phyloP scores from a whole-genome alignment of 2,797 vertebrate genomes.

The Argya squamiceps region DNA sequence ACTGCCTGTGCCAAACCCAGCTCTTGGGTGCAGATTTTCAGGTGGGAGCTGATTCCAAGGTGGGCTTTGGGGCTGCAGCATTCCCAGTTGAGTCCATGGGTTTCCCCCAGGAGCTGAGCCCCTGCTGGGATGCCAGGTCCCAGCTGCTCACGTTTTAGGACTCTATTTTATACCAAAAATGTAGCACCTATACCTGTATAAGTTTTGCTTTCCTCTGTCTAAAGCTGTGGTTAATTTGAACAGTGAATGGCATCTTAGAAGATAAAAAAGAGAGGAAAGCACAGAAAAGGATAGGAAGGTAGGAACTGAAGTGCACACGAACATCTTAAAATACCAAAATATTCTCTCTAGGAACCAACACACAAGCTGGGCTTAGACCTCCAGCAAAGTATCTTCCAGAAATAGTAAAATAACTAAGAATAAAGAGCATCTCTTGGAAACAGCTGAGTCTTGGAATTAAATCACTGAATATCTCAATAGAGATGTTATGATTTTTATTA shows the following conservation, averaged over 20 bases:
- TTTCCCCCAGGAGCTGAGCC: not conserved
- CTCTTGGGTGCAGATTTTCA: not conserved
- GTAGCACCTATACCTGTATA: accelerated
- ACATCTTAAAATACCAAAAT: not conserved
- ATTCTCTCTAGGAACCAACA: not conserved
- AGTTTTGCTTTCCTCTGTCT: not conserved
- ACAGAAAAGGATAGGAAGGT: not conserved
- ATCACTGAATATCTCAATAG: not conserved
- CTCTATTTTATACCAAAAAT: accelerated
- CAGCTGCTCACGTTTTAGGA: accelerated
- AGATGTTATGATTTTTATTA: not conserved
- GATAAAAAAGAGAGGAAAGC: not conserved
- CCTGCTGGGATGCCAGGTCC: not conserved
- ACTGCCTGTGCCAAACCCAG: accelerated
- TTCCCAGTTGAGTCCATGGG: accelerated
- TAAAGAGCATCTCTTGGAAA: not conserved
- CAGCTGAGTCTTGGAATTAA: not conserved
- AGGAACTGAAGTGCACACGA: not conserved
- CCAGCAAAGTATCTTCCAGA: not conserved
- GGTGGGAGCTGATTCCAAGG: accelerated
- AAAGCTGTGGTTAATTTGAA: not conserved
- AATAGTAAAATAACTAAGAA: not conserved
- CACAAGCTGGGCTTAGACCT: not conserved
- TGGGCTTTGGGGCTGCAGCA: not conserved
- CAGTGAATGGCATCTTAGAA: not conserved